Conservation (phyloP, 2,797 vertebrate species). For the Manis pentadactyla region DNA sequence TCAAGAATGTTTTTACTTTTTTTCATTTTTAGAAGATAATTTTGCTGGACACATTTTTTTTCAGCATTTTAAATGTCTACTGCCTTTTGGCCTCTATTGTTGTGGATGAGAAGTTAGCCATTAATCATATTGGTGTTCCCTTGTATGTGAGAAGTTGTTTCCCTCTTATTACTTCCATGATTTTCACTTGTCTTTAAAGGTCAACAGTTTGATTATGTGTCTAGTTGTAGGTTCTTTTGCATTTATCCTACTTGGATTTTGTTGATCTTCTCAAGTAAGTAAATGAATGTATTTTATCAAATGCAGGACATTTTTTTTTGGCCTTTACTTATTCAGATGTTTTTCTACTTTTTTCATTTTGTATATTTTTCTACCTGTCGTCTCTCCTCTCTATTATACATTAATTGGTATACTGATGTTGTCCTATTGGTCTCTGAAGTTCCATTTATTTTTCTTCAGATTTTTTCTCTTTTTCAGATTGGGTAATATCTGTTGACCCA, state of each 20-base stretch:
- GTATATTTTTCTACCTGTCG: background rate
- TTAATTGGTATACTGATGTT: background rate
- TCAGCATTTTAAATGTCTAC: background rate
- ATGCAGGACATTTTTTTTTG: background rate
- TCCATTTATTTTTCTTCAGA: background rate
- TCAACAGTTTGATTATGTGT: background rate
- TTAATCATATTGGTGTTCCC: background rate
- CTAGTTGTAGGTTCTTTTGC: background rate
- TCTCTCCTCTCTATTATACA: background rate
- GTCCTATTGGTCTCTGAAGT: background rate
- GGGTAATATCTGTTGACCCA: background rate
- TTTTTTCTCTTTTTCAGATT: conserved; percentile 9
- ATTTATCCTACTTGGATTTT: background rate
- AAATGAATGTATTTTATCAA: background rate
- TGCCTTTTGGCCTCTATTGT: background rate
- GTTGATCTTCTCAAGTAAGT: background rate
- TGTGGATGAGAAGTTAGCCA: background rate
- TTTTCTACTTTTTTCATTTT: background rate
- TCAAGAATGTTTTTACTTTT: background rate
- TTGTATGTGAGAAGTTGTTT: background rate
- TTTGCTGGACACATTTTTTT: background rate
- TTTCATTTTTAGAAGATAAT: background rate
- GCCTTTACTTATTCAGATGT: background rate
- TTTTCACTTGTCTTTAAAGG: background rate
- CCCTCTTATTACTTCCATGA: background rate